A percentile compares a stretch with the other conserved stretches of the same genome.
phyloP scores from a whole-genome alignment of 2,797 vertebrate genomes.

The Tokudaia tokunoshimensis region DNA sequence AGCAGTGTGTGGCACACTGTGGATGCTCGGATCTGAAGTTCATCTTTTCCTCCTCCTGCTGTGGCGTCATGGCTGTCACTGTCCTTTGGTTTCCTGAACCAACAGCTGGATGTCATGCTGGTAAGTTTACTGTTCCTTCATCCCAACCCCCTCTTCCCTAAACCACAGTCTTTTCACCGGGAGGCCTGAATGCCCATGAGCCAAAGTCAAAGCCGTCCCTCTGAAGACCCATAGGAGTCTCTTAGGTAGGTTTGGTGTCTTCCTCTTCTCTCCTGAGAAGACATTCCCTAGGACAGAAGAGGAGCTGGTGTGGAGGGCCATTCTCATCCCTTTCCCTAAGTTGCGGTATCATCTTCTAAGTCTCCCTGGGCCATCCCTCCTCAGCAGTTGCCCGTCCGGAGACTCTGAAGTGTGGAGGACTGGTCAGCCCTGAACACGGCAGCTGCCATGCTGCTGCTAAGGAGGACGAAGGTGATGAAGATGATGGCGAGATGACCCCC shows the following conservation, averaged over 20 bases:
- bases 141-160: neutral
- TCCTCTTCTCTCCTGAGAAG: neutral
- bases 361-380: neutral
- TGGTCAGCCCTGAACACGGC: neutral
- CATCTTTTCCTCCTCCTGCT: neutral
- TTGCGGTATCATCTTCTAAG: neutral
- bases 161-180: neutral
- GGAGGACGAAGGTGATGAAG: neutral
- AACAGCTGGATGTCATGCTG: neutral
- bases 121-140: neutral
- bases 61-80: neutral
- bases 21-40: neutral
- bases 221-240: neutral
- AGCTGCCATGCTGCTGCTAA: neutral
- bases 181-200: neutral
- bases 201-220: neutral
- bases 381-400: slow-evolving; percentile 55
- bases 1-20: accelerated
- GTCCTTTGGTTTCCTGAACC: slow-evolving; percentile 10
- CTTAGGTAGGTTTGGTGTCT: neutral
- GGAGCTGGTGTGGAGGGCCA: neutral
- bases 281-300: neutral
- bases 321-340: neutral
- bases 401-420: slow-evolving; percentile 31
- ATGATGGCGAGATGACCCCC: accelerated